These are phyloP conservation scores for Aporophyla nigra DNA, from an alignment of 2,888 invertebrate species.

Conservation along the genomic window DNA sequence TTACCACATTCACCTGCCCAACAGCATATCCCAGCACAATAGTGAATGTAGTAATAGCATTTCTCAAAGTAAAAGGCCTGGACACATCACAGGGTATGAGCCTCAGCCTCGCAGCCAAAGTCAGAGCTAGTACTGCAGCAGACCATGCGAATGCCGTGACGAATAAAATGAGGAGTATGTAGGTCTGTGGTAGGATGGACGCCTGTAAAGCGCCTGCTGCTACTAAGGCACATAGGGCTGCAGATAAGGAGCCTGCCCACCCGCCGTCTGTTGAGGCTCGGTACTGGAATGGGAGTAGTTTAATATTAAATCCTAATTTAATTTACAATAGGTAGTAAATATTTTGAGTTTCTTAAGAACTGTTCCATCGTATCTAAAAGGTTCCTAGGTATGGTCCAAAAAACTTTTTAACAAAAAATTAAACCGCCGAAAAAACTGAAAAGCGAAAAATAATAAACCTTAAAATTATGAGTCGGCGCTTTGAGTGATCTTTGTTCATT, in stretches of 20 bases:
- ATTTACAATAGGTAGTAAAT: too few species aligned
- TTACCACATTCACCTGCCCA: slow-evolving; percentile 98
- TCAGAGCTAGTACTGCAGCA: slow-evolving; percentile 95
- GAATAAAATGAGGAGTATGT: slow-evolving; percentile 95
- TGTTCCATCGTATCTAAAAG: too few species aligned
- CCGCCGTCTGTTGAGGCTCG: slow-evolving; percentile 96
- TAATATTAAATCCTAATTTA: background rate
- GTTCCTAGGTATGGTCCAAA: too few species aligned
- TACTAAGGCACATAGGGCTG: slow-evolving; percentile 94
- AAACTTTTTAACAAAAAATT: too few species aligned
- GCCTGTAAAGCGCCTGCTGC: slow-evolving; percentile 95
- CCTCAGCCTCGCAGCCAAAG: slow-evolving; percentile 95
- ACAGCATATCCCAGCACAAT: slow-evolving; percentile 96
- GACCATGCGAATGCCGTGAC: slow-evolving; percentile 98
- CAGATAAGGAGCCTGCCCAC: slow-evolving; percentile 95
- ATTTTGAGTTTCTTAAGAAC: too few species aligned
- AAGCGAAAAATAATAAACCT: too few species aligned
- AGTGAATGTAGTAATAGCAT: slow-evolving; percentile 97
- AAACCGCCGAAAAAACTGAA: too few species aligned
- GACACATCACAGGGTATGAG: slow-evolving; percentile 97
- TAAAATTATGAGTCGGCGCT: too few species aligned
- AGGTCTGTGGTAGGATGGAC: slow-evolving; percentile 95
- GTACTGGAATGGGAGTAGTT: slow-evolving; percentile 91
- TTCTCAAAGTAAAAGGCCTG: slow-evolving; percentile 94
- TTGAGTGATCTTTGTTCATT: too few species aligned